phyloP scores from a whole-genome alignment of 2,797 vertebrate species.

The Iguana delicatissima region DNA sequence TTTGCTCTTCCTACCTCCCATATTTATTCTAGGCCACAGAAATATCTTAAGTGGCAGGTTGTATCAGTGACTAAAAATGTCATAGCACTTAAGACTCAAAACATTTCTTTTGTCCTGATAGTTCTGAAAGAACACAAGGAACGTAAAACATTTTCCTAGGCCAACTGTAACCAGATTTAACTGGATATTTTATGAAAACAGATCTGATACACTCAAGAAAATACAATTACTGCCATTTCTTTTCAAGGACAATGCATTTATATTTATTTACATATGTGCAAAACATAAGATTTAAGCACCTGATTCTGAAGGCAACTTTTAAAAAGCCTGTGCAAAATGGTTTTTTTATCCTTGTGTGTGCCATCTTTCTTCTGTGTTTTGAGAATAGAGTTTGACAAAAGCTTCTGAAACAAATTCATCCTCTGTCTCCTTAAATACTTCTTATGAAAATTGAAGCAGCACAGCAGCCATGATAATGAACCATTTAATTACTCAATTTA shows the following conservation, averaged over 20 bases:
- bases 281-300: background rate
- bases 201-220: background rate
- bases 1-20: background rate
- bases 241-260: background rate
- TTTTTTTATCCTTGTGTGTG: background rate
- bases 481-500: background rate
- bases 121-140: background rate
- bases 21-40: background rate
- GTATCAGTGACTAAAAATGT: background rate
- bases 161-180: background rate
- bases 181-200: constrained; percentile 4
- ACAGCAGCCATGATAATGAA: background rate
- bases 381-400: background rate
- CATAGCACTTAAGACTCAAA: background rate
- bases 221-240: background rate
- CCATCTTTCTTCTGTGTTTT: background rate
- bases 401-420: background rate
- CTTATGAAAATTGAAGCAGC: background rate
- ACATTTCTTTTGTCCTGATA: background rate
- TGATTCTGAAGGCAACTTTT: background rate
- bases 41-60: background rate
- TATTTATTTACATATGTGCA: background rate
- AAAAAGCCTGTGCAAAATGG: background rate
- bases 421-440: background rate
- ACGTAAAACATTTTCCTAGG: background rate